phyloP scores from a whole-genome alignment of 2,888 invertebrate genomes.

The Tetrapedia diversipes region DNA sequence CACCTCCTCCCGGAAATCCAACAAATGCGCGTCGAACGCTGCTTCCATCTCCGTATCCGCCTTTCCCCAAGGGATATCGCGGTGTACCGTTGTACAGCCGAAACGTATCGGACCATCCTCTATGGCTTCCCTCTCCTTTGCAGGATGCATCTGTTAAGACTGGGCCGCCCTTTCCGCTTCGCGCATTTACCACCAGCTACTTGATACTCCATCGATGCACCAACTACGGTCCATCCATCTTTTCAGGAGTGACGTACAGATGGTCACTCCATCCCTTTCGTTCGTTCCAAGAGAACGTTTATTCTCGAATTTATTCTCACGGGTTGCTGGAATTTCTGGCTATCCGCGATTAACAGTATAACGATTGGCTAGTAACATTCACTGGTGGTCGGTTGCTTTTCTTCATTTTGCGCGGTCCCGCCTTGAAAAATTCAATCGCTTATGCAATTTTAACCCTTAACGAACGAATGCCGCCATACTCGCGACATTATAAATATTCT shows the following conservation, averaged over 20 bases:
- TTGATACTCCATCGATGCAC: conserved; percentile 53
- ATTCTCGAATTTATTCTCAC: conserved; percentile 22
- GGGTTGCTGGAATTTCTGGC: not conserved
- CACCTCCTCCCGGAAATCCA: conserved; percentile 13
- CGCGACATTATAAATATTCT: too few species aligned
- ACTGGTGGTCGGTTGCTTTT: too few species aligned
- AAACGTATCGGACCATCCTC: conserved; percentile 62
- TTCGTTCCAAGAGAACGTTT: conserved; percentile 25
- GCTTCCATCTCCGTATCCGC: not conserved
- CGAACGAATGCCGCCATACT: too few species aligned
- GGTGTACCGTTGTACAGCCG: conserved; percentile 24
- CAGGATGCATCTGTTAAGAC: conserved; percentile 55
- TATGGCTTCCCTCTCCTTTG: conserved; percentile 51
- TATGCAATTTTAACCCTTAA: too few species aligned
- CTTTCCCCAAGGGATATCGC: conserved; percentile 19
- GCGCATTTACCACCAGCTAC: conserved; percentile 55
- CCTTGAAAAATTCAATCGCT: too few species aligned
- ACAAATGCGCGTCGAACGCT: conserved; percentile 27
- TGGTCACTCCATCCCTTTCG: conserved; percentile 33
- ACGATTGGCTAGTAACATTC: too few species aligned
- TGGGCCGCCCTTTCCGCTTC: conserved; percentile 53
- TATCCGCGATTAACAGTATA: conserved; percentile 34
- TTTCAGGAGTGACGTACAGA: conserved; percentile 56
- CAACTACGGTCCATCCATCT: conserved; percentile 64
- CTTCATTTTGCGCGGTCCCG: too few species aligned